phyloP scores from a whole-genome alignment of 2,113 vertebrate species.

The Onychostoma macrolepis region DNA sequence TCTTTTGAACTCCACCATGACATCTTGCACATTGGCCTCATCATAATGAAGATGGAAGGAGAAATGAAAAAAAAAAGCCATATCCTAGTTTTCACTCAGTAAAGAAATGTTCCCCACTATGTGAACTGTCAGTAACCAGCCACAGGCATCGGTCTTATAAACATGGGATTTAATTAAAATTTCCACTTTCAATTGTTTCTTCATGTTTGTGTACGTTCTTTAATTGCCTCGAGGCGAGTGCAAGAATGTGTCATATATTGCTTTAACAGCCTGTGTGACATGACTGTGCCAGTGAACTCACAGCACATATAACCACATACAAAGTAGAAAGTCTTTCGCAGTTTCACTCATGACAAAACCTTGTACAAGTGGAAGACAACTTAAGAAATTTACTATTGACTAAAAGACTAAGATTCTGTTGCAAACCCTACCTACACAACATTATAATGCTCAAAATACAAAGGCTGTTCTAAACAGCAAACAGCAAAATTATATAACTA shows the following conservation, averaged over 20 bases:
- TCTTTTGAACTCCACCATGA: conserved; percentile 58
- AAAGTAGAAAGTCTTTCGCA: not conserved
- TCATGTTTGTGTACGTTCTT: conserved; percentile 57
- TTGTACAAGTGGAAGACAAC: not conserved
- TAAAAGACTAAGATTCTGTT: too few relatives aligned
- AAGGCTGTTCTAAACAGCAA: not conserved
- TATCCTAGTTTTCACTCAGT: not conserved
- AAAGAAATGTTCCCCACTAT: conserved; percentile 6
- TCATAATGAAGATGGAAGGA: conserved; percentile 45
- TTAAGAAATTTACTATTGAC: too few relatives aligned
- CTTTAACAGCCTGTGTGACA: conserved; percentile 44
- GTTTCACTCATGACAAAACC: not conserved
- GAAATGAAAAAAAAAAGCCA: not conserved
- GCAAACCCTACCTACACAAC: not conserved
- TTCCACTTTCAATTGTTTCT: conserved; percentile 51
- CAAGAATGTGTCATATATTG: conserved; percentile 50
- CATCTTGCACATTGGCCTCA: conserved; percentile 48
- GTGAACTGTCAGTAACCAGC: conserved; percentile 51
- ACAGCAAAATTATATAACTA: not conserved
- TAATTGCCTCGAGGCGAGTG: conserved; percentile 58
- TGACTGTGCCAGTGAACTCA: not conserved
- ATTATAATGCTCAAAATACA: not conserved
- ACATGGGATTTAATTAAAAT: conserved; percentile 62
- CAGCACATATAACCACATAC: not conserved
- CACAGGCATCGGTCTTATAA: conserved; percentile 53